Base-by-base conservation (phyloP, 2,888 invertebrate species). In the Hirtodrosophila histrioides region DNA sequence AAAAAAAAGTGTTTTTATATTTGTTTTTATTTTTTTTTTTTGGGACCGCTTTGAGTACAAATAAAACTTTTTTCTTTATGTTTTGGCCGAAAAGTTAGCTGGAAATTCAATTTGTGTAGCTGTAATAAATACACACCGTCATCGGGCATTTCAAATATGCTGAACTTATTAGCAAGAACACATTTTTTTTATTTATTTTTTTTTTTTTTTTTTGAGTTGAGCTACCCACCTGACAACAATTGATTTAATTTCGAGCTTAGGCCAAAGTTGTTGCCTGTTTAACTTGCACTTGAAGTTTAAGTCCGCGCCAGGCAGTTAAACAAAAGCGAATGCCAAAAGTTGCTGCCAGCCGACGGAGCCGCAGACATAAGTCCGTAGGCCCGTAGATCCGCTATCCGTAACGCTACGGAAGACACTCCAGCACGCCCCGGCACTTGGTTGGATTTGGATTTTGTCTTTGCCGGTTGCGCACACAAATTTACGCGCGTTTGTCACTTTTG, bases 351-450 rank as follows among this genome's bases (percentile, higher is more conserved):
- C 75, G 50, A 49, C 61, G 39, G 17, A 62, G 39, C 43, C 48
- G 17, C 36, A 44, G 33, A 45, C 43, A 24, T 24, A 56, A 37
- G 67, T 58, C 73, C 68, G 41, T 60, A 61, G 53, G 54, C 43
- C 49, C 49, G 55, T 51, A 37, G 37, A 55, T 6, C 17, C 36
- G 45, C 35, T 24, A 11, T 62, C 58, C 61, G 50, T 61, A 44
- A 53, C 60, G 62, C 55, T 49, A 37, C 50, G 60, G 53, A 54
- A 39, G 53, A 31, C 69, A 73, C 83, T 84, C 55, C 58, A 78
- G 70, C 83, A 84, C 83, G 88, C 69, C 86, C 48, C 69, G 68
- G 61, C 63, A 80, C 88, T 84, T 79, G 65, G 55, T 55, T 70
- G 61, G 68, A 43, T 40, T 55, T 65, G 12, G 36, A 48, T 33